Evolutionary conservation across 2,888 invertebrate genomes (phyloP), one percentile per base, ranked within the genome.

Genomic region (Chrysodeixis includens): DNA sequence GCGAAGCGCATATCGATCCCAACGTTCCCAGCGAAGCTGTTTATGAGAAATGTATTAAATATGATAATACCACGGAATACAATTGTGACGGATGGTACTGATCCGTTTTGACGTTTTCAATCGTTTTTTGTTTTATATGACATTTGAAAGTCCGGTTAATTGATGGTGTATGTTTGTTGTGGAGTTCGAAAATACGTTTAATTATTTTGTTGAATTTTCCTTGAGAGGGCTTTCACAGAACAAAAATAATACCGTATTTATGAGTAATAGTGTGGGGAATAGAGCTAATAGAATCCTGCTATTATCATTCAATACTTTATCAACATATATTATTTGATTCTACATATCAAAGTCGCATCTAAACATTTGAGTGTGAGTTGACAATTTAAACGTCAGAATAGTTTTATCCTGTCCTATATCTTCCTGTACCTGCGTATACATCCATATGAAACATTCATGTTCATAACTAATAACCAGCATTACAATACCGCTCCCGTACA

Each of bases 1-100:
- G 86, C 80, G 76, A 56, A 66, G 58, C 75, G 70, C 78, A 81
- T 83, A 86, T 86, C 79, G 86, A 86, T 79, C 79, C 68, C 53
- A 44, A 64, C 30, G 46, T 6, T 26, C 51, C 32, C 62, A 59
- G 7, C 58, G 3, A 58, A 65, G 55, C 49, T 55, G 57, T 61
- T 65, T 69, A 66, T 61, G 18, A 61, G 61, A 60, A 71, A 44
- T 44, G 53, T 52, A 32, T 26, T 26, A 26, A 26, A 26, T 26
- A 26, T 26, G 26, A 26, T 26, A 26, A 26, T 26, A 69, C 70
- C 70, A 64, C 35, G 57, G 10, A 10, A 22, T 51, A 51, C n/a
- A 22, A 49, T 20, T 26, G 14, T 22, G 14, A 26, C 14, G 26
- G 20, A 22, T 22, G 12, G 20, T 10, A 20, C 9, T 8, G 51